These are phyloP conservation scores for Chaetogeoica ovagalla DNA, from an alignment of 2,888 invertebrate species.

Conservation along the genomic window DNA sequence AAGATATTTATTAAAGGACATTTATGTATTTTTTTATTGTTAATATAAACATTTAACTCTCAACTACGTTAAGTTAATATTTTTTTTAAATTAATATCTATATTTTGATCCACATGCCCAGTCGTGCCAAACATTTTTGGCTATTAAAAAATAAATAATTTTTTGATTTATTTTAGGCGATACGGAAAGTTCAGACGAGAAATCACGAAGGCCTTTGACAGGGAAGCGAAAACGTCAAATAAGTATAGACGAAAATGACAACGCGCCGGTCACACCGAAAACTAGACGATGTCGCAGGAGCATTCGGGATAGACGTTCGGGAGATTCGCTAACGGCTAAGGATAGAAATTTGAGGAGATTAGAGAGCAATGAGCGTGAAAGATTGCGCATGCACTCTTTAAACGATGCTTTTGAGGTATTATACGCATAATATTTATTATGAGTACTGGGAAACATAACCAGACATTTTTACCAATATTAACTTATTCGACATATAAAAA, in stretches of 20 bases:
- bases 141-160: too few species aligned
- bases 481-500: too few species aligned
- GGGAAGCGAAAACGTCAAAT: constrained; percentile 45
- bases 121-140: too few species aligned
- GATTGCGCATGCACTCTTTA: constrained; percentile 89
- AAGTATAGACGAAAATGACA: constrained; percentile 13
- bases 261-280: not conserved
- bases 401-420: constrained; percentile 86
- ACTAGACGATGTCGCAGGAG: constrained; percentile 23
- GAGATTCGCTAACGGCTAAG: constrained; percentile 68
- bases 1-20: too few species aligned
- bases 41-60: too few species aligned
- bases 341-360: constrained; percentile 83
- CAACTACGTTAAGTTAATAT: not conserved
- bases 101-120: too few species aligned
- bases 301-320: constrained; percentile 26
- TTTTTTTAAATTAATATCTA: too few species aligned
- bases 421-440: not conserved
- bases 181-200: constrained; percentile 39
- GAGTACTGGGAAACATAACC: too few species aligned
- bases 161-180: constrained; percentile 3
- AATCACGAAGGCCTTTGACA: not conserved
- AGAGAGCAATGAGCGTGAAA: constrained; percentile 87
- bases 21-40: too few species aligned
- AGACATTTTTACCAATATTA: too few species aligned